Conservation (phyloP, 2,888 invertebrate species). For the Xestoiulus laeticollis region DNA sequence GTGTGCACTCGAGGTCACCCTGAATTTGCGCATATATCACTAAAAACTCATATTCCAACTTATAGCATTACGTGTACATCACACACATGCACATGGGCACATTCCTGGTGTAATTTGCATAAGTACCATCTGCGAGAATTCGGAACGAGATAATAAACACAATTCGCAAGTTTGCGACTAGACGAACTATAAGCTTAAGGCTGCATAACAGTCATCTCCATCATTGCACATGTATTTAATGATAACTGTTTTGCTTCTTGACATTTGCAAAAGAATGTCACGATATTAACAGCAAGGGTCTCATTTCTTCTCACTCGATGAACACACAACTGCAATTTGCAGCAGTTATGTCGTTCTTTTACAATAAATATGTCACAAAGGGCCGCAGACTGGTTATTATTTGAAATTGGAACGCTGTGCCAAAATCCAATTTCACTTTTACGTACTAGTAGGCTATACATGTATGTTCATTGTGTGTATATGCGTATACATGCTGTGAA, state of each 20-base stretch:
- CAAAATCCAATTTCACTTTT: background rate
- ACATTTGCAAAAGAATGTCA: background rate
- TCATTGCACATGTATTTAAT: background rate
- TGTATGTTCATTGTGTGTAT: background rate
- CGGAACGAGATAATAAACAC: background rate
- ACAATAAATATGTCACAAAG: slow-evolving; percentile 18
- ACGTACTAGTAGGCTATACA: background rate
- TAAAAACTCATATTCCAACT: too few relatives aligned
- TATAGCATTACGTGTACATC: too few relatives aligned
- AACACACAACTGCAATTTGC: slow-evolving; percentile 26
- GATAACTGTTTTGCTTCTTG: slow-evolving; percentile 8
- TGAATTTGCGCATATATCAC: too few relatives aligned
- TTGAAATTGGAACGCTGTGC: background rate
- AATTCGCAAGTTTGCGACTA: background rate
- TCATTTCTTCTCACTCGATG: slow-evolving; percentile 24
- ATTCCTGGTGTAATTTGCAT: background rate
- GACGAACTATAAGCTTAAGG: background rate
- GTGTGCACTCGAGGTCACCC: too few relatives aligned
- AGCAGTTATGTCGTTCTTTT: background rate
- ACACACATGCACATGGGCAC: too few relatives aligned
- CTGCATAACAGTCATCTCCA: background rate
- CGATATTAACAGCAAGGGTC: background rate
- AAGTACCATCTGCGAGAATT: background rate
- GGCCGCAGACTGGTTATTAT: background rate
- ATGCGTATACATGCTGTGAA: background rate